phyloP scores from a whole-genome alignment of 2,113 vertebrate genomes.

The Rhabdornis inornatus region DNA sequence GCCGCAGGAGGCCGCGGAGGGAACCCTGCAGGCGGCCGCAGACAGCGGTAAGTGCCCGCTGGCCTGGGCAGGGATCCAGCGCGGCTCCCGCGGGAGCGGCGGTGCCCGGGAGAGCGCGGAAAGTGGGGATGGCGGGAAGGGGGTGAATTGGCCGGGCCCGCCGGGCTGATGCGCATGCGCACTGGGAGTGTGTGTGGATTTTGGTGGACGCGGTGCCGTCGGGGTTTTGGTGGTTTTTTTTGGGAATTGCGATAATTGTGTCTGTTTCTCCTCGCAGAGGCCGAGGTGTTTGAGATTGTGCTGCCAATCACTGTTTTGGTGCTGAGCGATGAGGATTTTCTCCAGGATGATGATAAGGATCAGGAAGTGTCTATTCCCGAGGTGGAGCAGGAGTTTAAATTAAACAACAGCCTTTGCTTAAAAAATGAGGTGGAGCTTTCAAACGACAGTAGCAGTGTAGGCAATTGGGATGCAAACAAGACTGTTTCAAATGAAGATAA shows the following conservation, averaged over 20 bases:
- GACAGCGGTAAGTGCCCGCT: neutral
- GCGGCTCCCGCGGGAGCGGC: neutral
- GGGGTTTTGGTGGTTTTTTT: neutral
- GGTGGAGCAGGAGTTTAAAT: neutral
- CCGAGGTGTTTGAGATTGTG: constrained; percentile 7
- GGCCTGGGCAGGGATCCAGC: rapidly evolving
- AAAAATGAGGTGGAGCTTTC: rapidly evolving
- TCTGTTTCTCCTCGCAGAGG: neutral
- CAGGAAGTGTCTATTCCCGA: rapidly evolving
- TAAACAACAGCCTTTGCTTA: rapidly evolving
- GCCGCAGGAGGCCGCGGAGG: neutral
- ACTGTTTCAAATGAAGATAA: neutral
- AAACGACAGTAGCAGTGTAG: too few species aligned
- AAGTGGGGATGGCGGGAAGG: rapidly evolving
- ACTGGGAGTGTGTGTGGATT: rapidly evolving
- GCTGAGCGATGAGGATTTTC: constrained; percentile 46
- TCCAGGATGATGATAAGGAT: neutral
- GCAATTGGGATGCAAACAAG: neutral
- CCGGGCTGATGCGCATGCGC: rapidly evolving
- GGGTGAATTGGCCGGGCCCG: rapidly evolving
- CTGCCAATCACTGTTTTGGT: neutral
- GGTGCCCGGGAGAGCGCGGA: rapidly evolving
- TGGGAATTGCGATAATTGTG: neutral
- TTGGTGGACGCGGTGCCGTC: neutral
- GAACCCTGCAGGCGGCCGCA: rapidly evolving